These are phyloP conservation scores for Phataginus tricuspis DNA, from an alignment of 2,797 vertebrate species.

Conservation along the genomic window DNA sequence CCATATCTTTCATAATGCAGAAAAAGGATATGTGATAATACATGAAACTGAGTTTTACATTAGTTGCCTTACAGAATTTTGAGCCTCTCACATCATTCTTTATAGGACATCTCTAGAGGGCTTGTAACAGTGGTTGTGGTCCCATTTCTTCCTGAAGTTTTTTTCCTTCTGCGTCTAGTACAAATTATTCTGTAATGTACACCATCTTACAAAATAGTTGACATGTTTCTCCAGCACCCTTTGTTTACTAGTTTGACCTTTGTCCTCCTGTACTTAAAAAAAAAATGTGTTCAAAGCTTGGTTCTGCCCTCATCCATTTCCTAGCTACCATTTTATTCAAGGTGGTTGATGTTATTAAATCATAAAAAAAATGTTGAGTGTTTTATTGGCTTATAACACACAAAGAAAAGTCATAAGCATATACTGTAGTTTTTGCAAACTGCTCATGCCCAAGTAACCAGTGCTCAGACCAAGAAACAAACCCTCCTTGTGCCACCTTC, in stretches of 20 bases:
- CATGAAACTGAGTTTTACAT: slow-evolving; percentile 13
- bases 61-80: neutral
- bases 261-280: neutral
- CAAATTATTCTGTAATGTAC: neutral
- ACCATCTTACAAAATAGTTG: neutral
- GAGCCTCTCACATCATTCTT: neutral
- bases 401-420: neutral
- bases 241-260: neutral
- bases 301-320: neutral
- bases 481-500: neutral
- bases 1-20: neutral
- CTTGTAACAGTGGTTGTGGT: neutral
- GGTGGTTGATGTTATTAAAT: neutral
- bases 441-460: neutral
- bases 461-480: neutral
- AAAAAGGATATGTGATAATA: slow-evolving; percentile 14
- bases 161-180: neutral
- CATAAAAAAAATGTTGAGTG: neutral
- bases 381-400: neutral
- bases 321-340: slow-evolving; percentile 17
- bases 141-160: neutral
- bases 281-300: neutral
- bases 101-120: neutral
- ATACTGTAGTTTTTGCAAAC: neutral
- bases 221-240: neutral